These are phyloP conservation scores for Scaptomyza flava DNA, from an alignment of 2,888 invertebrate species.

Conservation along the genomic window DNA sequence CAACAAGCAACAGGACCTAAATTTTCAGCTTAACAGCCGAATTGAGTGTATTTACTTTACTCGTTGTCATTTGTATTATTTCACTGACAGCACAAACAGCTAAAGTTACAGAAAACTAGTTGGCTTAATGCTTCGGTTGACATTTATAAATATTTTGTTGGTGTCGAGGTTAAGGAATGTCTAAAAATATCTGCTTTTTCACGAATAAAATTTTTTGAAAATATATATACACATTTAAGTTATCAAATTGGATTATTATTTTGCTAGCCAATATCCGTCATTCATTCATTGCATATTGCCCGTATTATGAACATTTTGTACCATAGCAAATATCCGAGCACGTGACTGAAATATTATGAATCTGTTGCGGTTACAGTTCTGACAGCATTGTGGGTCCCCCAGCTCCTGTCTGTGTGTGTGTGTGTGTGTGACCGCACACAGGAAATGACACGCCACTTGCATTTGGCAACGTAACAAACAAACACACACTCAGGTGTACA, in stretches of 20 bases:
- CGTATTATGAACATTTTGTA: neutral
- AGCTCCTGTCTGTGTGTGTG: neutral
- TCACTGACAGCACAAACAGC: conserved; percentile 26
- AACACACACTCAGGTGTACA: neutral
- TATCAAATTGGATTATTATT: neutral
- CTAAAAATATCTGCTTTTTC: conserved; percentile 1
- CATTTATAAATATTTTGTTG: conserved; percentile 30
- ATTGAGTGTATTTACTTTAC: conserved; percentile 39
- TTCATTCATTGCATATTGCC: neutral
- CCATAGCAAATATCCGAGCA: conserved; percentile 4
- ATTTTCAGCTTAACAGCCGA: conserved; percentile 10
- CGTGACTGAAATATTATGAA: conserved; percentile 9
- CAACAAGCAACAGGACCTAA: conserved; percentile 14
- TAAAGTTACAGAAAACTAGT: conserved; percentile 29
- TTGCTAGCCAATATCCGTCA: conserved; percentile 12
- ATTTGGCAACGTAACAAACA: neutral
- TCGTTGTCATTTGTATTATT: conserved; percentile 54
- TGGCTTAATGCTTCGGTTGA: conserved; percentile 19
- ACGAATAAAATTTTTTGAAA: neutral
- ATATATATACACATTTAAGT: neutral
- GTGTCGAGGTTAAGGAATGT: conserved; percentile 1
- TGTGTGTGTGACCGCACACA: neutral
- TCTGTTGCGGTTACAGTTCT: neutral
- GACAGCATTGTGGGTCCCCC: neutral
- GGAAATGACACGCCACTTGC: conserved; percentile 16